phyloP scores from a whole-genome alignment of 1,140 invertebrate species.

The Parapsyche elsis region DNA sequence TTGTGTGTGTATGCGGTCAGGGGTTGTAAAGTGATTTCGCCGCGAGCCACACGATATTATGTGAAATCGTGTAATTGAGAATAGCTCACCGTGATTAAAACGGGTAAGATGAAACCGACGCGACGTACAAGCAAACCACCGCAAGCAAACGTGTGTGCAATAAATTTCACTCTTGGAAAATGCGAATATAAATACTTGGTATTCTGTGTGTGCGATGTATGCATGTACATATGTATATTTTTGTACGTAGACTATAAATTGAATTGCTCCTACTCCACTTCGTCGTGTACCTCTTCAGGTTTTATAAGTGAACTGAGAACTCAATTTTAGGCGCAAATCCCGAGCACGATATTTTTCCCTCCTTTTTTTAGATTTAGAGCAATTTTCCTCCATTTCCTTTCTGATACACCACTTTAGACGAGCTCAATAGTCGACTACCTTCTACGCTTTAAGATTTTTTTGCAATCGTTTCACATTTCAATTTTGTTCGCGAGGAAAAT shows the following conservation, averaged over 20 bases:
- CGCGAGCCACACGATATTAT: slow-evolving; percentile 34
- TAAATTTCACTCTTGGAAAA: not conserved
- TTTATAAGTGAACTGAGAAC: not conserved
- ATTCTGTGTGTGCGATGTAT: not conserved
- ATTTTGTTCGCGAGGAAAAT: not conserved
- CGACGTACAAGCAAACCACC: not conserved
- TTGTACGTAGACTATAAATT: not conserved
- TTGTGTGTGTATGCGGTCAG: not conserved
- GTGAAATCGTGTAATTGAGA: slow-evolving; percentile 50
- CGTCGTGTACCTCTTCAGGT: not conserved
- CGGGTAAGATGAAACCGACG: slow-evolving; percentile 8
- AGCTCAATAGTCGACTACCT: slow-evolving; percentile 9
- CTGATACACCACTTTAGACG: not conserved
- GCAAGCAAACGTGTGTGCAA: not conserved
- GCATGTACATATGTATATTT: not conserved
- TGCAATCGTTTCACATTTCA: not conserved
- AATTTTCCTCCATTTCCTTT: not conserved
- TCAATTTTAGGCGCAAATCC: slow-evolving; percentile 20
- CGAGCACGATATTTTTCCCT: slow-evolving; percentile 6
- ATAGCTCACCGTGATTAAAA: slow-evolving; percentile 46
- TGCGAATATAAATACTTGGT: not conserved
- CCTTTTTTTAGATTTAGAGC: not conserved
- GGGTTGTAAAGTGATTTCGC: slow-evolving; percentile 25
- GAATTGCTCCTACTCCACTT: not conserved
- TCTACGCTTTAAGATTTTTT: not conserved